phyloP scores from a whole-genome alignment of 2,888 invertebrate species.

The Pristionchus exspectatus region DNA sequence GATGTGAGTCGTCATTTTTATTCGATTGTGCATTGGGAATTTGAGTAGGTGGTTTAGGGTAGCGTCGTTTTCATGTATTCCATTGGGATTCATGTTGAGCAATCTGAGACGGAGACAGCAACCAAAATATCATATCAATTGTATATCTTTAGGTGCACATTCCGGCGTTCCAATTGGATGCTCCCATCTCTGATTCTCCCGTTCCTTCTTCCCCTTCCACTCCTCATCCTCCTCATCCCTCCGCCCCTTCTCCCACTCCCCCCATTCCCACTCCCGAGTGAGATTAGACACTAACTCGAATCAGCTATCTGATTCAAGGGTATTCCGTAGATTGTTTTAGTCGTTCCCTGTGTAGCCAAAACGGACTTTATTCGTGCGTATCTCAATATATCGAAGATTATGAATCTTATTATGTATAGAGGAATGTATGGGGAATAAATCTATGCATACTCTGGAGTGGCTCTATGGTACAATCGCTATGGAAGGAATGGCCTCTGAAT shows the following conservation, averaged over 20 bases:
- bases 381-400: slow-evolving; percentile 46
- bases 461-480: slow-evolving; percentile 24
- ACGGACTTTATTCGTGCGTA: slow-evolving; percentile 19
- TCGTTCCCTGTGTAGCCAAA: slow-evolving; percentile 13
- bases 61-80: background rate
- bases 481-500: background rate
- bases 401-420: slow-evolving; percentile 39
- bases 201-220: slow-evolving; percentile 15
- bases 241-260: background rate
- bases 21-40: background rate
- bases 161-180: slow-evolving; percentile 48
- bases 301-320: slow-evolving; percentile 26
- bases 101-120: background rate
- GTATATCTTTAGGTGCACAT: background rate
- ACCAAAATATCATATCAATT: background rate
- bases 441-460: background rate
- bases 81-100: background rate
- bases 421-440: slow-evolving; percentile 28
- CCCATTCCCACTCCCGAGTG: slow-evolving; percentile 45
- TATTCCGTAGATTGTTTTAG: background rate
- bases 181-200: slow-evolving; percentile 56
- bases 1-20: slow-evolving; percentile 86
- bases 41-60: background rate
- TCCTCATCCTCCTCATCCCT: slow-evolving; percentile 14
- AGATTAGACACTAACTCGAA: slow-evolving; percentile 9